Evolutionary conservation across 2,797 vertebrate species (phyloP), one percentile per base, ranked within the genome.

Genomic region (Microcaecilia unicolor): DNA sequence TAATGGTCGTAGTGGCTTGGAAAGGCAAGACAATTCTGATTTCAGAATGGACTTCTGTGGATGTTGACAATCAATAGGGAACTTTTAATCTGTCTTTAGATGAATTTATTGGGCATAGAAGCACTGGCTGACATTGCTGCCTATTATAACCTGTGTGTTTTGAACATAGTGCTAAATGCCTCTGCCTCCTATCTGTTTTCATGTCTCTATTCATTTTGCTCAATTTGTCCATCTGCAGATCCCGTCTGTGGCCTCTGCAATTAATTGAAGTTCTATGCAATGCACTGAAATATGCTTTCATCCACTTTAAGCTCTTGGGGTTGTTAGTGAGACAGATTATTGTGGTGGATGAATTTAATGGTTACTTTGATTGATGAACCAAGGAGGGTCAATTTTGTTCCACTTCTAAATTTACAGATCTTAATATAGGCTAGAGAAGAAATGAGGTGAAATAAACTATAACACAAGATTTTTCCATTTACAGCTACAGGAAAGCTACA

Each of bases 151-250:
- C 41, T 10, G 24, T 6, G 18, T 4, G n/a, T 29, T 36, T 25
- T 9, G 9, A 7, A 9, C 18, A 40, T 44, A 11, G n/a, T 25
- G 14, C 31, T 14, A 37, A 12, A 5, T 18, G 7, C 15, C 19
- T 49, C 5, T 36, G 11, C 16, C 10, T 18, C 9, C 38, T 46
- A 11, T 18, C 41, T 49, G 3, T 28, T 56, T 53, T 18, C 15
- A 33, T 6, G 18, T 10, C 25, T 26, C 3, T 34, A 8, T 25
- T 21, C 32, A 13, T 35, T 51, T 28, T 12, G 14, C 57, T 27
- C 40, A 56, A 41, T 10, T 9, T 46, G n/a, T 18, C 14, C 23
- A 10, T 21, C 12, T 25, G 18, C 11, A 20, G 46, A 23, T 20
- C 4, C 0, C 5, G 4, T 28, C 46, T 55, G 21, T 20, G n/a